Percentiles rank a stretch among this genome's conserved stretches.
Evolutionary conservation across 2,797 vertebrate genomes (phyloP).

Genomic region (Telmatherina bonti): DNA sequence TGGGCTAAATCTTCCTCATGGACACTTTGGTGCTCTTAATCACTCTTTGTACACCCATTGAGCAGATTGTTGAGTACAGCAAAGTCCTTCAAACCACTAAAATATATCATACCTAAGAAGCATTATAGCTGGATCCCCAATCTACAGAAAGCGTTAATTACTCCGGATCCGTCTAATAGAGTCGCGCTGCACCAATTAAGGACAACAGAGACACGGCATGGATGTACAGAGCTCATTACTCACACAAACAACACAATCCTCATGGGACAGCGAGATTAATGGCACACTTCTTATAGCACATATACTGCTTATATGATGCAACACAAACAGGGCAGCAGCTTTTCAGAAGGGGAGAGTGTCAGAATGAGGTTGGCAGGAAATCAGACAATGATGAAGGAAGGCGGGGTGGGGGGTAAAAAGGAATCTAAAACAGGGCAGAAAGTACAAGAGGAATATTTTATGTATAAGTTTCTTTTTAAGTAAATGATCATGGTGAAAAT

Average conservation of each 20-base stretch:
- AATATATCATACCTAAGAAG: slow-evolving; percentile 23
- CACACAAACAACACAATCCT: slow-evolving; percentile 69
- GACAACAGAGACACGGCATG: slow-evolving; percentile 63
- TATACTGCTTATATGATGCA: slow-evolving; percentile 37
- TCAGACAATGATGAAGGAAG: slow-evolving; percentile 27
- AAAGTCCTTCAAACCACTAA: slow-evolving; percentile 25
- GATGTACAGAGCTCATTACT: slow-evolving; percentile 76
- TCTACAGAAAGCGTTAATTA: slow-evolving; percentile 66
- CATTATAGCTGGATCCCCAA: slow-evolving; percentile 18
- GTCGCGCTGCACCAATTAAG: slow-evolving; percentile 76
- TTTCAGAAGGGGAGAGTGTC: slow-evolving; percentile 19
- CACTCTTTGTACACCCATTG: slow-evolving; percentile 23
- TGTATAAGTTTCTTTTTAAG: slow-evolving; percentile 37
- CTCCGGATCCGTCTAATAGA: slow-evolving; percentile 70
- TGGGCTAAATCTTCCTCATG: slow-evolving; percentile 10
- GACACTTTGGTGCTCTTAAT: slow-evolving; percentile 21
- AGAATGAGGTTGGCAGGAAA: slow-evolving; percentile 19
- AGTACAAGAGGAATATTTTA: slow-evolving; percentile 33
- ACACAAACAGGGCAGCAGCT: slow-evolving; percentile 10
- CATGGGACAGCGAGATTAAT: slow-evolving; percentile 71
- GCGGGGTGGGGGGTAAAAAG: slow-evolving; percentile 40
- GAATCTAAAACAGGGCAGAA: slow-evolving; percentile 42
- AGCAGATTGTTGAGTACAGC: slow-evolving; percentile 37
- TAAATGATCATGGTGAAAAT: slow-evolving; percentile 47
- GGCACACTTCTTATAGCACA: slow-evolving; percentile 53